A percentile compares a stretch with the other conserved stretches of the same genome.
Evolutionary conservation across 2,888 invertebrate genomes (phyloP).

Genomic region (Laspeyria flexula): DNA sequence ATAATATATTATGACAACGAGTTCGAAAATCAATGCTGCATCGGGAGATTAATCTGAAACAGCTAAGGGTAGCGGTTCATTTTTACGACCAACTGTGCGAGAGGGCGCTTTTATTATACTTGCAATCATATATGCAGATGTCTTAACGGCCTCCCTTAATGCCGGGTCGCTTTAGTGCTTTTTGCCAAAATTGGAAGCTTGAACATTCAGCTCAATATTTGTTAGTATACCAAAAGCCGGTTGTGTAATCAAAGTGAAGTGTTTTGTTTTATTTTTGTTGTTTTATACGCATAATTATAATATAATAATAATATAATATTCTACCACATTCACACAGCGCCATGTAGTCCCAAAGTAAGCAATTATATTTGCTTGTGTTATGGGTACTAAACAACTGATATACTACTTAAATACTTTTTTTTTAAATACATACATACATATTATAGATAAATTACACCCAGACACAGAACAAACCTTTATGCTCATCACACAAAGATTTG

Average conservation of each 20-base stretch:
- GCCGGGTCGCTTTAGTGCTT: conserved; percentile 10
- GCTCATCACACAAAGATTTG: no score
- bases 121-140: conserved; percentile 22
- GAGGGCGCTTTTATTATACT: neutral
- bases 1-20: no score
- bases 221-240: neutral
- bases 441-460: no score
- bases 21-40: neutral
- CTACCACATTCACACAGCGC: no score
- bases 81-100: neutral
- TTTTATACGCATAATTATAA: no score
- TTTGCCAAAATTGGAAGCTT: neutral
- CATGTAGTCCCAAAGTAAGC: no score
- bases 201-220: neutral
- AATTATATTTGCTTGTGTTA: no score
- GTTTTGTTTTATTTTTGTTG: neutral
- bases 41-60: neutral
- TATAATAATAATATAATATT: no score
- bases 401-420: no score
- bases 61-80: neutral
- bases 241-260: neutral
- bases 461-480: no score
- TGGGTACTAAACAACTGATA: no score
- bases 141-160: conserved; percentile 13
- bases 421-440: no score